Conservation (phyloP, 2,797 vertebrate species). For the Rhinoraja longicauda region DNA sequence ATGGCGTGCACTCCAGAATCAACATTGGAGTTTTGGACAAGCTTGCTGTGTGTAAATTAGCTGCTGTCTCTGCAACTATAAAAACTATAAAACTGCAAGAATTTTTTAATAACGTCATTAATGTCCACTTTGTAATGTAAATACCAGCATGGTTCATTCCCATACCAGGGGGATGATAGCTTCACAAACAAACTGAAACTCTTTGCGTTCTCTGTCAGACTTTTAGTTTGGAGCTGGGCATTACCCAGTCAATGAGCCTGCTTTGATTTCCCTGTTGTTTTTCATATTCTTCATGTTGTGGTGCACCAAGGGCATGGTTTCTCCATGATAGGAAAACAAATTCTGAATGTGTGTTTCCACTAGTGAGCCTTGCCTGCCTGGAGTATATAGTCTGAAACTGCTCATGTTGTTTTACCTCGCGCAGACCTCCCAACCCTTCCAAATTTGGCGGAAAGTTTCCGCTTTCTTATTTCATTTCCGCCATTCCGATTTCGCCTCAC, state of each 20-base stretch:
- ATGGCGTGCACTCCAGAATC: too few relatives aligned
- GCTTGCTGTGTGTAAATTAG: too few relatives aligned
- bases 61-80: too few relatives aligned
- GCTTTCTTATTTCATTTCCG: too few relatives aligned
- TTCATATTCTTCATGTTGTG: neutral
- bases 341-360: neutral
- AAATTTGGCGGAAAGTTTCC: too few relatives aligned
- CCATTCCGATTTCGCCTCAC: too few relatives aligned
- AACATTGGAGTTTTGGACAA: too few relatives aligned
- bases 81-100: too few relatives aligned
- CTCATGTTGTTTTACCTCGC: neutral
- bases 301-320: neutral
- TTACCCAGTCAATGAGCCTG: neutral
- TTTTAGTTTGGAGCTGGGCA: neutral
- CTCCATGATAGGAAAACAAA: neutral
- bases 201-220: neutral
- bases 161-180: neutral
- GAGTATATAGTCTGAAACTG: neutral
- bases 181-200: neutral
- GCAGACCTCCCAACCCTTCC: too few relatives aligned
- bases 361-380: neutral
- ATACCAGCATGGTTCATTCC: neutral
- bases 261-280: neutral
- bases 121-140: neutral
- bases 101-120: neutral